Evolutionary conservation across 2,113 vertebrate genomes (phyloP), one percentile per base, ranked within the genome.

Genomic region (Alethe diademata): DNA sequence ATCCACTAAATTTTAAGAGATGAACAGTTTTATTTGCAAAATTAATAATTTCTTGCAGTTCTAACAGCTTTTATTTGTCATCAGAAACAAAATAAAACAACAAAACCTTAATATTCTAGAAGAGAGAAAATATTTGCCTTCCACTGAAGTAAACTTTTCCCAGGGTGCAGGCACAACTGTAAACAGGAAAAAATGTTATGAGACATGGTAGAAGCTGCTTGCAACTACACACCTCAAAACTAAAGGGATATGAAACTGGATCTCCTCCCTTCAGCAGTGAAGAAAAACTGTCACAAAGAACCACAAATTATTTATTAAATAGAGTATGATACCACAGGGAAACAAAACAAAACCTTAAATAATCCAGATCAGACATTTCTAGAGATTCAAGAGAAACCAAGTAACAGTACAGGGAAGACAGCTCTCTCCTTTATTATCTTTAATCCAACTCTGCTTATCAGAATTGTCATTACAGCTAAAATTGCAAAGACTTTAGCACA

Each of bases 231-330:
- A 81, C 67, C 88, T 88, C 57, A 80, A 60, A 86, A 86, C 48
- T 72, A 92, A 80, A 80, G 23, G 53, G 48, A 78, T n/a, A 69
- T 0, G 65, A 96, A 96, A 96, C 57, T 28, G 36, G 72, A 96
- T 94, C 92, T 74, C 70, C 26, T 54, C 74, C 58, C 48, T 88
- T 75, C 72, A 81, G 40, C 65, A 86, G 61, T 40, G 74, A 94
- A 78, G 60, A 91, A 95, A 94, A 95, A 84, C 60, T 78, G 65
- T 67, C 93, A 95, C 85, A 93, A 93, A 95, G 92, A 88, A 74
- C 23, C 53, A 92, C 90, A 81, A 81, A 95, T 96, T 90, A 96
- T 94, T 97, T 90, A 96, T 94, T 94, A 88, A 92, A 93, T 70
- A 72, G 73, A 45, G 29, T 58, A 88, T 35, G 85, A 95, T 86